Base-by-base conservation (phyloP, 1,140 invertebrate species). In the Aphelinus certus region DNA sequence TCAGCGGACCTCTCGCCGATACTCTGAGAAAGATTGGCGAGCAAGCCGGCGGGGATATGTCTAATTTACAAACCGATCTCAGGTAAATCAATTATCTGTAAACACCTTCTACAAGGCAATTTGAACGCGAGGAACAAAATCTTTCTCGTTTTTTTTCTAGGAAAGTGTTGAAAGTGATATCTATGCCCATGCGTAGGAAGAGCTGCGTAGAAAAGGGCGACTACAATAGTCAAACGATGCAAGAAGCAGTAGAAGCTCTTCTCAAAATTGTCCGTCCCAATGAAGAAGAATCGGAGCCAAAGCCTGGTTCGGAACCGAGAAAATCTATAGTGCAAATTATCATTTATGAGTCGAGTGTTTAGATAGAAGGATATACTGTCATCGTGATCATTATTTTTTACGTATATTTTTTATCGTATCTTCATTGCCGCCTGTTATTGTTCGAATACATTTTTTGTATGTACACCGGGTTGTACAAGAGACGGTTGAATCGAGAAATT, bases 1-100 rank as follows among this genome's bases (percentile, higher is more conserved):
- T 95, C 7, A 92, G 93, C 1, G 94, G 94, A 55, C 94, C 94
- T 5, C 86, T 96, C 77, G 93, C 94, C 2, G 94, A 96, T 79
- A 92, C 94, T 61, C 86, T 96, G 51, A 87, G 91, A 53, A 91
- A 92, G 83, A 87, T 95, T 7, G 93, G 93, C 42, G 93, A 95
- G 85, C 91, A 92, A 76, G 92, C 92, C 4, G 88, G 91, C 2
- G 92, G 92, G 58, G 93, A 94, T 81, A 91, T 93, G 78, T 89
- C 91, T 9, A 89, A 92, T 2, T 85, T 94, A 49, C 92, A 93
- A 78, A 90, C 91, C 66, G 92, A 93, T 82, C 86, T 93, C 5
- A 88, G 90, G 82, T 91, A 90, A 83, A 55, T 61, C 66, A 56
- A 51, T 55, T 73, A 5, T 73, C 10, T 83, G 49, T 71, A 51